phyloP scores from a whole-genome alignment of 2,113 vertebrate species.

The Pomatorhinus ruficollis region DNA sequence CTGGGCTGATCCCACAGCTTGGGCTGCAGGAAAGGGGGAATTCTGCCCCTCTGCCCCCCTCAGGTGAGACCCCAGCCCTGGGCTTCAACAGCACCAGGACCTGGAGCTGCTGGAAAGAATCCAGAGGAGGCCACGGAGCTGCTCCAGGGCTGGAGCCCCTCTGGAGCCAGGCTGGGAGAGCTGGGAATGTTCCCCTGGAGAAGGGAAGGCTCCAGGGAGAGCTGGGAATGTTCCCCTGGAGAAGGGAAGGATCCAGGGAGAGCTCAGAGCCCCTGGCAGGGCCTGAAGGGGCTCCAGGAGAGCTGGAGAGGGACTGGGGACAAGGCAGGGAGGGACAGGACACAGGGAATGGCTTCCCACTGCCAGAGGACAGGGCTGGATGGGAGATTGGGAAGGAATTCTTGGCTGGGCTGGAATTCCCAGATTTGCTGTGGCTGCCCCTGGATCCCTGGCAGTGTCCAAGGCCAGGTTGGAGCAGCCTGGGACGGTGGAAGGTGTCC shows the following conservation, averaged over 20 bases:
- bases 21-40: background rate
- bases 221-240: background rate
- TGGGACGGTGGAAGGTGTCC: rapidly evolving
- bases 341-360: background rate
- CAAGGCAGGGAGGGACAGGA: background rate
- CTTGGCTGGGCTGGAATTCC: background rate
- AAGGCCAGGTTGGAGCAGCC: rapidly evolving
- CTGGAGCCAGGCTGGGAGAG: background rate
- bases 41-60: background rate
- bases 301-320: background rate
- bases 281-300: background rate
- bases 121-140: rapidly evolving
- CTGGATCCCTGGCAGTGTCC: background rate
- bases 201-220: background rate
- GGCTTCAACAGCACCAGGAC: background rate
- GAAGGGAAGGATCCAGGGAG: background rate
- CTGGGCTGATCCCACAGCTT: rapidly evolving
- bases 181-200: background rate
- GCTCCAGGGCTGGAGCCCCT: background rate
- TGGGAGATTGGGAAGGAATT: background rate
- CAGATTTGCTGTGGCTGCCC: background rate
- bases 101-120: background rate
- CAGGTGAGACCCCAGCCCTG: background rate
- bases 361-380: background rate
- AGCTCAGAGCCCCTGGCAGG: background rate